Evolutionary conservation across 2,113 vertebrate genomes (phyloP).

Genomic region (Tragelaphus buxtoni): DNA sequence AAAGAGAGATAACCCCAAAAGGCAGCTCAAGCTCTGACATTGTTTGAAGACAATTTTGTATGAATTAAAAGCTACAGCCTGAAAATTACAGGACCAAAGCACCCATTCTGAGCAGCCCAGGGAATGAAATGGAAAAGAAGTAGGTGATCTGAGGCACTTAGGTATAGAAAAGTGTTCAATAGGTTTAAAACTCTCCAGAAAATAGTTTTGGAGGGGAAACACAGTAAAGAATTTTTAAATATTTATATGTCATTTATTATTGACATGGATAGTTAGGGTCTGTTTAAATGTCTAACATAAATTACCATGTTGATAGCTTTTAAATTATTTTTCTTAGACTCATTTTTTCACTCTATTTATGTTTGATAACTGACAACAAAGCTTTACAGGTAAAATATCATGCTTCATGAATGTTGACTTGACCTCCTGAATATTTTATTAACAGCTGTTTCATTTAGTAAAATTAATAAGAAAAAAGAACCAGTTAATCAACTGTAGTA

Average conservation of each 20-base stretch:
- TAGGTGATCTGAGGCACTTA: neutral
- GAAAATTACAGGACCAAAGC: neutral
- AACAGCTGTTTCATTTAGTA: neutral
- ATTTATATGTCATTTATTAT: neutral
- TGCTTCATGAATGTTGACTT: neutral
- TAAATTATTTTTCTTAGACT: neutral
- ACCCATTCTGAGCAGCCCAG: neutral
- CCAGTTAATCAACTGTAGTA: neutral
- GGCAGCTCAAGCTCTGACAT: neutral
- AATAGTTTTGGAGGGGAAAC: neutral
- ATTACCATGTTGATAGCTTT: neutral
- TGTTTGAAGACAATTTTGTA: neutral
- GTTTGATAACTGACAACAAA: neutral
- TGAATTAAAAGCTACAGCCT: neutral
- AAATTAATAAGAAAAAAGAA: conserved; percentile 4
- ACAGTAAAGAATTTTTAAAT: neutral
- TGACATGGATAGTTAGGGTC: neutral
- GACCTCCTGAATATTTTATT: neutral
- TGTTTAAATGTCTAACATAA: neutral
- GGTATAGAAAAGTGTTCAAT: neutral
- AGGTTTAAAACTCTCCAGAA: neutral
- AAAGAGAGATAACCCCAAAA: neutral
- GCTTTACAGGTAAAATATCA: neutral
- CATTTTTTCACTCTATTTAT: neutral
- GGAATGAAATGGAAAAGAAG: neutral